Percentiles rank a stretch among this genome's conserved stretches.
phyloP scores from a whole-genome alignment of 2,888 invertebrate genomes.

The Myopa testacea region DNA sequence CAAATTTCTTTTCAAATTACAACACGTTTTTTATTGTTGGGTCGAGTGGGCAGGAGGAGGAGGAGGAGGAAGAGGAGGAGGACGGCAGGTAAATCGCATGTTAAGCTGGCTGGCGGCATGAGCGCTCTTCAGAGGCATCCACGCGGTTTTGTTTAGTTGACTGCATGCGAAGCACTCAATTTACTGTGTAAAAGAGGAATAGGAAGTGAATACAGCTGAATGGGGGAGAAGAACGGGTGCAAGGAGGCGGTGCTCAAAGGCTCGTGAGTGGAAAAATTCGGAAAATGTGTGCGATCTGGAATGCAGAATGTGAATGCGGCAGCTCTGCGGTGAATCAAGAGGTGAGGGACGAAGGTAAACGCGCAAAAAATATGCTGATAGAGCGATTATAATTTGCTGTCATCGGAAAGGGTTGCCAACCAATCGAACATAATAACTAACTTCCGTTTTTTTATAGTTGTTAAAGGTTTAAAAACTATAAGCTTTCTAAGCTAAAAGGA shows the following conservation, averaged over 20 bases:
- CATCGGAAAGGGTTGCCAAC: conserved; percentile 10
- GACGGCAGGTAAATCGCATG: too few species aligned
- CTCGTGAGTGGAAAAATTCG: background rate
- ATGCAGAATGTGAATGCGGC: background rate
- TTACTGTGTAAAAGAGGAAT: background rate
- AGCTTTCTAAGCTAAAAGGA: too few species aligned
- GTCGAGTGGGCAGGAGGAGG: background rate
- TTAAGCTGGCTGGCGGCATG: too few species aligned
- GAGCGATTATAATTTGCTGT: conserved; percentile 21
- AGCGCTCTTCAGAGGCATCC: too few species aligned
- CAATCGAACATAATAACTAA: background rate
- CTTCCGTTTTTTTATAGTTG: background rate
- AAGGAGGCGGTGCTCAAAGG: background rate
- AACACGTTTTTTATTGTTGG: background rate
- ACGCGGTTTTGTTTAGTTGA: background rate
- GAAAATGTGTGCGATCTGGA: background rate
- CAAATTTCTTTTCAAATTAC: background rate
- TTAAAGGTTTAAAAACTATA: too few species aligned
- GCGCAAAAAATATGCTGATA: conserved; percentile 23
- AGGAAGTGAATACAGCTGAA: background rate
- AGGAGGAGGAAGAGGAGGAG: too few species aligned
- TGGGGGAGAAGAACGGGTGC: background rate
- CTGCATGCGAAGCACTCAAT: background rate
- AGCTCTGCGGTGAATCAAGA: too few species aligned
- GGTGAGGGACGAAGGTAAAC: too few species aligned